A percentile compares a stretch with the other conserved stretches of the same genome.
These are phyloP conservation scores for Paragorgia papillata DNA, from an alignment of 92 coral and sea anemone genomes.

Conservation along the genomic window DNA sequence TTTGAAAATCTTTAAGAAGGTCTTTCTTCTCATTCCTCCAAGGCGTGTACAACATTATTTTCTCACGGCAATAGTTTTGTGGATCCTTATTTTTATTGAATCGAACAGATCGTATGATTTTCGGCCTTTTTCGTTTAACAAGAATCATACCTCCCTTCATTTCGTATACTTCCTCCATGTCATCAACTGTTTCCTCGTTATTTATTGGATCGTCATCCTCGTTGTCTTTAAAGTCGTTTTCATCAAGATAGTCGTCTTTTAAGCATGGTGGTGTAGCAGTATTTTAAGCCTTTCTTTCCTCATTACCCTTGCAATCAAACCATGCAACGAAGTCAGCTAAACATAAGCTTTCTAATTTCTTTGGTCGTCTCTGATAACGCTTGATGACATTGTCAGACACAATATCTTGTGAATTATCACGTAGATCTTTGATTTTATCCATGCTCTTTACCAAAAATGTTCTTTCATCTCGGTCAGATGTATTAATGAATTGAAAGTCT, in stretches of 20 bases:
- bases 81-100: conserved; percentile 63
- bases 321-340: conserved; percentile 73
- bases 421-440: conserved; percentile 62
- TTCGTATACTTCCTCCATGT: conserved; percentile 37
- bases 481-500: conserved; percentile 65
- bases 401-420: conserved; percentile 64
- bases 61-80: no score
- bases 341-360: conserved; percentile 50
- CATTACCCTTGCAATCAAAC: conserved; percentile 46
- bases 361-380: conserved; percentile 69
- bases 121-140: conserved; percentile 51
- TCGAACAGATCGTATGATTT: conserved; percentile 67
- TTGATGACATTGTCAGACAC: conserved; percentile 66
- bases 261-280: neutral
- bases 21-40: conserved; percentile 49
- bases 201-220: conserved; percentile 48
- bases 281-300: neutral
- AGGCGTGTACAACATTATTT: conserved; percentile 56
- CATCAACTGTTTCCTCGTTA: conserved; percentile 20
- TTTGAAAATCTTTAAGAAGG: conserved; percentile 43
- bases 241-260: conserved; percentile 58
- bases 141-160: conserved; percentile 68
- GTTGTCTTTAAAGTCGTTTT: conserved; percentile 54
- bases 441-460: conserved; percentile 57
- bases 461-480: conserved; percentile 70